phyloP scores from a whole-genome alignment of 2,113 vertebrate genomes.

The Pterocles burchelli region DNA sequence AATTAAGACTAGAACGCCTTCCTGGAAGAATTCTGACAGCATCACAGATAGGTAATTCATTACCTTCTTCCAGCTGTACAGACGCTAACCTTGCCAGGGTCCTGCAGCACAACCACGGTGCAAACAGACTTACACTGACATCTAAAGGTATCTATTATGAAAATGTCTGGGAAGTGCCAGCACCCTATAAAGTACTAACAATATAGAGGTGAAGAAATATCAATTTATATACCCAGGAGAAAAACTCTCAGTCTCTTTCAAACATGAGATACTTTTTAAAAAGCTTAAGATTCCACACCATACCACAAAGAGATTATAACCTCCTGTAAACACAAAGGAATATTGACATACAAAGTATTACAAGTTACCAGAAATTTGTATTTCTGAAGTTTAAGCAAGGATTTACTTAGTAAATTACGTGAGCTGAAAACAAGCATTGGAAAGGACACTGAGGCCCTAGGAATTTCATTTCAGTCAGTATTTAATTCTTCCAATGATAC shows the following conservation, averaged over 20 bases:
- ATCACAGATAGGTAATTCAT: fast-evolving
- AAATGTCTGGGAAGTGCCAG: background rate
- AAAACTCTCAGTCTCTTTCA: background rate
- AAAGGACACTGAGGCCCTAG: background rate
- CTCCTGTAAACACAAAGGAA: background rate
- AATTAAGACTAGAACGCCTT: background rate
- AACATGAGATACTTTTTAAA: background rate
- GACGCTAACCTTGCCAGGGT: background rate
- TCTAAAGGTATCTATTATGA: background rate
- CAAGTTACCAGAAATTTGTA: background rate
- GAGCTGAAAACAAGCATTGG: background rate
- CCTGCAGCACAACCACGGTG: background rate
- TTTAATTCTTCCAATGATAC: background rate
- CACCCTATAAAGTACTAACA: background rate
- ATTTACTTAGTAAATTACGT: background rate
- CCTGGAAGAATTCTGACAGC: background rate
- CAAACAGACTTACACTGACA: background rate
- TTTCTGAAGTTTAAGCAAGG: background rate
- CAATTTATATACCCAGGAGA: background rate
- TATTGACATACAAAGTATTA: background rate
- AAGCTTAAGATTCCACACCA: background rate
- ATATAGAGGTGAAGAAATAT: background rate
- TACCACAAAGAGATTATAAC: background rate
- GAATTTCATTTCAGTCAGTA: background rate
- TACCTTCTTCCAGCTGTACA: background rate